A percentile compares a stretch with the other conserved stretches of the same genome.
These are phyloP conservation scores for Diglossa cyanea DNA, from an alignment of 2,797 vertebrate genomes.

Conservation along the genomic window DNA sequence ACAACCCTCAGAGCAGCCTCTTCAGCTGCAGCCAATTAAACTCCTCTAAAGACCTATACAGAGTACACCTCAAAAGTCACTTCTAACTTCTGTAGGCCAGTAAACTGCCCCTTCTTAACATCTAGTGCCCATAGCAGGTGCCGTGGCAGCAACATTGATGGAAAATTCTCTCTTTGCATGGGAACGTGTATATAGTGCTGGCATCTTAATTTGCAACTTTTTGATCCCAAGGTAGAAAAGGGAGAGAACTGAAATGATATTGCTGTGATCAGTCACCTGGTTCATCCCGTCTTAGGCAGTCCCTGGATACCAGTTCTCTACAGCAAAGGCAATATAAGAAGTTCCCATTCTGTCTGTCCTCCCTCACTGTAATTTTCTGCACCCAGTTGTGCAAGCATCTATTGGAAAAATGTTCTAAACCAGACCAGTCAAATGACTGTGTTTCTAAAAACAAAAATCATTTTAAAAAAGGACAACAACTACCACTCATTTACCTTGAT, in stretches of 20 bases:
- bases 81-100: background rate
- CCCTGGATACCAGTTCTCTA: background rate
- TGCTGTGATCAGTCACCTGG: accelerated
- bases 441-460: background rate
- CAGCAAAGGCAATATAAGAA: background rate
- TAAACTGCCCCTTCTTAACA: background rate
- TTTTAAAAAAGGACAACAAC: accelerated
- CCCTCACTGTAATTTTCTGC: background rate
- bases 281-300: background rate
- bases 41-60: accelerated
- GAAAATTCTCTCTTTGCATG: background rate
- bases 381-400: background rate
- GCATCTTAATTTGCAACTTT: background rate
- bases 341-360: background rate
- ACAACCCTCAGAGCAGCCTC: background rate
- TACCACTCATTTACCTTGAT: background rate
- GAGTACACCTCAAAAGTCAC: background rate
- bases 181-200: accelerated
- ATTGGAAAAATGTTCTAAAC: background rate
- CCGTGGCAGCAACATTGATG: background rate
- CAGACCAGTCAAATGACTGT: background rate
- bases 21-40: background rate
- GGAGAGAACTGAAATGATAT: background rate
- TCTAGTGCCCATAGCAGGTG: background rate
- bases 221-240: background rate